phyloP scores from a whole-genome alignment of 2,797 vertebrate genomes.

The Pygocentrus nattereri region DNA sequence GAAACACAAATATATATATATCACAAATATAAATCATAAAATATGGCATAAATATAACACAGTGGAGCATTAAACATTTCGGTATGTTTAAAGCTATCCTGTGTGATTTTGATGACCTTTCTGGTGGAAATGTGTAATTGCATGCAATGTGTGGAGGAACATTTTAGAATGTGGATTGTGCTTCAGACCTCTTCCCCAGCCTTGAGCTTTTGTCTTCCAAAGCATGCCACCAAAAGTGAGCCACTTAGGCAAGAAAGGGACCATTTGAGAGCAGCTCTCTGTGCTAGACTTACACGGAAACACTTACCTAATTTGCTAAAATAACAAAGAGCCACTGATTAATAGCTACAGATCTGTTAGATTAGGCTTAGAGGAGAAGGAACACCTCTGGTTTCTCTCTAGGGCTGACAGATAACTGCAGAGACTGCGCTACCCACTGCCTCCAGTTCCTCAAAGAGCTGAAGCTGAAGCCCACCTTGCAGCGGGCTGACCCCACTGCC shows the following conservation, averaged over 20 bases:
- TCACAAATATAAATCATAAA: too few species aligned
- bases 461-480: slow-evolving; percentile 74
- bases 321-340: background rate
- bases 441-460: slow-evolving; percentile 79
- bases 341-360: background rate
- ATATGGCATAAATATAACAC: background rate
- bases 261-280: too few species aligned
- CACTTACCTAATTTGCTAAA: background rate
- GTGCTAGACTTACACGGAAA: too few species aligned
- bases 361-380: background rate
- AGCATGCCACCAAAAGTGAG: too few species aligned
- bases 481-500: slow-evolving; percentile 69
- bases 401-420: slow-evolving; percentile 78
- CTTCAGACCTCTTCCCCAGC: too few species aligned
- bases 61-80: background rate
- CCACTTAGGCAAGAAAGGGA: too few species aligned
- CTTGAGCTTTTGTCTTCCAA: too few species aligned
- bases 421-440: slow-evolving; percentile 75
- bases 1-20: too few species aligned
- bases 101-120: too few species aligned
- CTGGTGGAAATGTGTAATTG: too few species aligned
- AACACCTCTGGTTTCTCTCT: background rate
- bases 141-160: too few species aligned
- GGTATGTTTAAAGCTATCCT: background rate
- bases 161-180: too few species aligned